phyloP scores from a whole-genome alignment of 2,888 invertebrate genomes.

The Tigriopus californicus region DNA sequence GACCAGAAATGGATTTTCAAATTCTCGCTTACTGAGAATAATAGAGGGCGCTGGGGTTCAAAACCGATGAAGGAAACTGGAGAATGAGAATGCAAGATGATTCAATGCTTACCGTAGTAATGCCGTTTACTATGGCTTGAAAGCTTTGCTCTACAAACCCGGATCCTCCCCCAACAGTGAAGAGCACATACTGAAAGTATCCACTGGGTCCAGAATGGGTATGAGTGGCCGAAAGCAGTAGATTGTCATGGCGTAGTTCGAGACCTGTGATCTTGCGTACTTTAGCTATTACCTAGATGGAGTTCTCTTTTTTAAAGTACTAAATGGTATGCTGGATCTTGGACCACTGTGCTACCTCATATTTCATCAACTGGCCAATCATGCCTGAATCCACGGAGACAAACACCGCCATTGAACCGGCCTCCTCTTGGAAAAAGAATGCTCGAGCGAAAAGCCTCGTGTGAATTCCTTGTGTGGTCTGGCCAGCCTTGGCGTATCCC shows the following conservation, averaged over 20 bases:
- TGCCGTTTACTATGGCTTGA: conserved; percentile 45
- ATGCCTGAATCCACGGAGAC: conserved; percentile 71
- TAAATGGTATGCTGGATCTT: too few relatives aligned
- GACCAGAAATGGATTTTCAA: too few relatives aligned
- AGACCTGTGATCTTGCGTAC: conserved; percentile 33
- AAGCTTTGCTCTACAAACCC: conserved; percentile 56
- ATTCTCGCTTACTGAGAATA: too few relatives aligned
- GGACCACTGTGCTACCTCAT: conserved; percentile 57
- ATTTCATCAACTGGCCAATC: conserved; percentile 59
- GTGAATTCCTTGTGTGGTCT: conserved; percentile 66
- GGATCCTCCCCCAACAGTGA: conserved; percentile 60
- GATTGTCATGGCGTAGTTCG: conserved; percentile 53
- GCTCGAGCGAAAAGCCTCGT: conserved; percentile 67
- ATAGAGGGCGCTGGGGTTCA: too few relatives aligned
- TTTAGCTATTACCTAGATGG: not conserved
- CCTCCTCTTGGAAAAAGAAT: conserved; percentile 55
- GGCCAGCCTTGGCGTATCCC: conserved; percentile 75
- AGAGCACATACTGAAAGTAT: conserved; percentile 46
- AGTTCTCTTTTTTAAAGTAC: not conserved
- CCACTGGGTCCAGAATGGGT: conserved; percentile 73
- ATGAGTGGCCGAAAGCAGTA: conserved; percentile 75
- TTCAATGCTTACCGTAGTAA: conserved; percentile 42
- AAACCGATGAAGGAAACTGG: too few relatives aligned
- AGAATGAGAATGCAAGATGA: too few relatives aligned
- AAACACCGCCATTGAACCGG: conserved; percentile 43